Evolutionary conservation across 1,140 invertebrate species (phyloP), one percentile per base, ranked within the genome.

Genomic region (Drosophila ambigua): DNA sequence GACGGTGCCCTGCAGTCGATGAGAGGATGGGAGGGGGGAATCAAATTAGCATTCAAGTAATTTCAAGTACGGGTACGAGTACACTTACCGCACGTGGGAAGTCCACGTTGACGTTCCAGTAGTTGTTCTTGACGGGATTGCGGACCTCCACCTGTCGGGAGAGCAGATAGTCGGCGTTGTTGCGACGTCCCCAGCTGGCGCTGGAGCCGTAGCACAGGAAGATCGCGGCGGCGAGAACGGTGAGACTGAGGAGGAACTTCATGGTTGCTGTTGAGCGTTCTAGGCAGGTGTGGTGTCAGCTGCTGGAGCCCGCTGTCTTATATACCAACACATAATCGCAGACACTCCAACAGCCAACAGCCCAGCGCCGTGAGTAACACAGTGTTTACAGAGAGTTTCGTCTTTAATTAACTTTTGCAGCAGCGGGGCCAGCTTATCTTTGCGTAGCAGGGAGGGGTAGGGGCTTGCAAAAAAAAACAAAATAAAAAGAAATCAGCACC

Each of bases 31-130:
- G 26, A 7, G 0, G 26, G 26, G 31, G 45, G 6, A 24, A 16
- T 1, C 11, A 0, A 0, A 11, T 45, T 31, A 43, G n/a, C 3
- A 5, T 5, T 26, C 3, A 11, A n/a, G n/a, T n/a, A n/a, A n/a
- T 24, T 53, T 26, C 2, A 35, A 2, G 31, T 44, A 50, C 9
- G 1, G 6, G 0, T 2, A 84, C 9, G 1, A 13, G 0, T 2
- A 84, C 88, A 84, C 88, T 90, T 80, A 90, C 88, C 11, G 65
- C 9, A 43, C 62, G 55, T 3, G 88, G 88, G 28, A 72, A 90
- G 6, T 77, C 44, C 1, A 90, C 53, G 35, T 75, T 84, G 26
- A 90, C 43, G 41, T 46, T 91, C 67, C 66, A 76, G 63, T 81
- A 88, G 61, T 59, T 81, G 61, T 87, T 87, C 74, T 65, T 81